These are phyloP conservation scores for Lepidurus couesii DNA, from an alignment of 1,140 invertebrate species.

Conservation along the genomic window DNA sequence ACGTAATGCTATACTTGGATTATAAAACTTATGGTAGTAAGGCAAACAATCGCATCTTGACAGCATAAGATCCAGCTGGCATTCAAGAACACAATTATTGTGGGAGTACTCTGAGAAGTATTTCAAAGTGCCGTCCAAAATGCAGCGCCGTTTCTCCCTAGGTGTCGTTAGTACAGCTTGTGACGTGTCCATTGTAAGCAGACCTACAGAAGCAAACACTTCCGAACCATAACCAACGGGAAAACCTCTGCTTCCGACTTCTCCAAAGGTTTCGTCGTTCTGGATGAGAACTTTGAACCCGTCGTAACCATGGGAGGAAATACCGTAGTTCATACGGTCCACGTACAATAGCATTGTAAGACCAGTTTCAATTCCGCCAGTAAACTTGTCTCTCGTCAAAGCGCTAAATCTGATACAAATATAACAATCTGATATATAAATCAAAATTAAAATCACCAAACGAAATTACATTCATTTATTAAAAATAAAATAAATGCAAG, in stretches of 20 bases:
- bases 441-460: background rate
- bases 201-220: constrained; percentile 16
- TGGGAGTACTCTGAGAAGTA: constrained; percentile 32
- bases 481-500: background rate
- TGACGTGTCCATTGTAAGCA: constrained; percentile 6
- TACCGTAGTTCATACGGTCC: background rate
- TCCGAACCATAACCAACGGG: constrained; percentile 19
- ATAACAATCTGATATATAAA: background rate
- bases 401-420: background rate
- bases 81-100: constrained; percentile 31
- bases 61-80: constrained; percentile 16
- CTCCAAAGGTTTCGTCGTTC: background rate
- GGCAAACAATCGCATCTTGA: constrained; percentile 32
- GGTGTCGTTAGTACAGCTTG: constrained; percentile 24
- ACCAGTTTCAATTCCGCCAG: background rate
- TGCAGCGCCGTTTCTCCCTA: constrained; percentile 29
- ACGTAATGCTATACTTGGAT: constrained; percentile 38
- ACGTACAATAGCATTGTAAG: background rate
- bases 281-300: constrained; percentile 2
- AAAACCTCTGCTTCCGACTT: constrained; percentile 5
- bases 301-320: background rate
- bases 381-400: background rate
- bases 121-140: constrained; percentile 17
- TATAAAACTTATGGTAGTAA: constrained; percentile 27
- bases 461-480: background rate